These are phyloP conservation scores for Channallabes apus DNA, from an alignment of 2,797 vertebrate genomes.

Conservation along the genomic window DNA sequence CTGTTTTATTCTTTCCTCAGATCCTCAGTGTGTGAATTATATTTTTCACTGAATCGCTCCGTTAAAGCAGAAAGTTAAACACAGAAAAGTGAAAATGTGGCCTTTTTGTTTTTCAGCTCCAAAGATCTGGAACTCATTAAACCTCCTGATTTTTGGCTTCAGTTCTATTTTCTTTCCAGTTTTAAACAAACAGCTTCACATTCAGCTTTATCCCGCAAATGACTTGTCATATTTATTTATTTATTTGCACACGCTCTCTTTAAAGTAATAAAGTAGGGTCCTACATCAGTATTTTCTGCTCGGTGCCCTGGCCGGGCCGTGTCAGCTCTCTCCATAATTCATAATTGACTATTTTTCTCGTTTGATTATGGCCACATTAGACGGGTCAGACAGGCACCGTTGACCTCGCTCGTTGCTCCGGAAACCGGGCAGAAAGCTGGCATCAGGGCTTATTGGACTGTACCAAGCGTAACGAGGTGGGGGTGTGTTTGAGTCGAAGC, in stretches of 20 bases:
- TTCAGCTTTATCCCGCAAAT: background rate
- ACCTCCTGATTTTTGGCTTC: background rate
- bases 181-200: background rate
- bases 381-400: constrained; percentile 46
- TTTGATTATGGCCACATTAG: constrained; percentile 55
- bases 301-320: background rate
- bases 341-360: constrained; percentile 56
- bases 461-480: constrained; percentile 36
- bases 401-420: constrained; percentile 46
- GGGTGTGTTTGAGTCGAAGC: constrained; percentile 6
- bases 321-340: constrained; percentile 27
- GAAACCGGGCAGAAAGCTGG: constrained; percentile 43
- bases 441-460: constrained; percentile 34
- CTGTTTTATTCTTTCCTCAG: background rate
- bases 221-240: background rate
- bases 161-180: background rate
- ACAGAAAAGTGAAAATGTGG: background rate
- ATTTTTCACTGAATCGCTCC: background rate
- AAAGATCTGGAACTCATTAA: constrained; percentile 8
- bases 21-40: background rate
- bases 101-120: constrained; percentile 8
- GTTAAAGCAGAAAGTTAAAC: background rate
- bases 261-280: background rate
- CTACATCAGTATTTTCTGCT: background rate
- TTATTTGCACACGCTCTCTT: background rate